These are phyloP conservation scores for Idaea straminata DNA, from an alignment of 2,888 invertebrate genomes.

Conservation along the genomic window DNA sequence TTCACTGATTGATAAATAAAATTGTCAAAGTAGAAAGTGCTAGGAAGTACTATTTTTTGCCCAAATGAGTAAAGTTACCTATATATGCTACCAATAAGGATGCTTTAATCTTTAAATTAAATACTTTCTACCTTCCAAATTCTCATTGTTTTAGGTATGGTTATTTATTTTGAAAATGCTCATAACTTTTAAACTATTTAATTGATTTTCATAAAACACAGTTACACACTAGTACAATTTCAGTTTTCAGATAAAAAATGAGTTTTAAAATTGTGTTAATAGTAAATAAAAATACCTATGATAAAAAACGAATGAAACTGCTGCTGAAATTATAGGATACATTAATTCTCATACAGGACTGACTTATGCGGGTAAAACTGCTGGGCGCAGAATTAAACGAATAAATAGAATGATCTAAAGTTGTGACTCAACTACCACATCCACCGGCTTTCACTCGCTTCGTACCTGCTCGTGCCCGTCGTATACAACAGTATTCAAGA, in stretches of 20 bases:
- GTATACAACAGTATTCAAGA: constrained; percentile 32
- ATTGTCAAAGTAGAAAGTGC: neutral
- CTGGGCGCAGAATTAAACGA: no score
- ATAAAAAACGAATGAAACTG: no score
- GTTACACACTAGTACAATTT: no score
- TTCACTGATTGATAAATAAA: neutral
- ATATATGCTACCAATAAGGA: neutral
- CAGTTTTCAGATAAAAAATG: no score
- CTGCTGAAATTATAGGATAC: no score
- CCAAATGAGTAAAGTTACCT: neutral
- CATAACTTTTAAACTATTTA: no score
- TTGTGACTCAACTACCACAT: constrained; percentile 37
- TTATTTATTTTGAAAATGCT: neutral
- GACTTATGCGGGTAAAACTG: no score
- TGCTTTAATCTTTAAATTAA: neutral
- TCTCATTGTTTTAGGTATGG: neutral
- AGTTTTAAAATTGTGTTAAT: no score
- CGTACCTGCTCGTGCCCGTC: constrained; percentile 19
- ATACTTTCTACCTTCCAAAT: neutral
- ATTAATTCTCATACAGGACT: no score
- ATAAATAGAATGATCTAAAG: neutral
- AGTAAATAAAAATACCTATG: no score
- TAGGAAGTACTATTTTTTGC: no score
- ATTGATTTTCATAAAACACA: no score
- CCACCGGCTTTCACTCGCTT: constrained; percentile 46